Evolutionary conservation across 2,888 invertebrate genomes (phyloP).

Genomic region (Incurvaria masculella): DNA sequence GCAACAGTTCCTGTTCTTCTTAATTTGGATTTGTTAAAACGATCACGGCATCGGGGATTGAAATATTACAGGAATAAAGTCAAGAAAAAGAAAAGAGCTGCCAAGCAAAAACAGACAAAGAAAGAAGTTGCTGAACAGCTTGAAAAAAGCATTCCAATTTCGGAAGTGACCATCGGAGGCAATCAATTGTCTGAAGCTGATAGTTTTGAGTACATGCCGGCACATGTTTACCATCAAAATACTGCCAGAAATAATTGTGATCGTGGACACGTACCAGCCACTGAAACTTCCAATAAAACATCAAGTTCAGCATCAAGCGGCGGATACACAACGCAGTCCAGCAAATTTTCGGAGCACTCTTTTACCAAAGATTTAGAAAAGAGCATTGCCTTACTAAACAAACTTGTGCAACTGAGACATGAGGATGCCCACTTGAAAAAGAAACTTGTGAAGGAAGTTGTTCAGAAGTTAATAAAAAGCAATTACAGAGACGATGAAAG

Average conservation of each 20-base stretch:
- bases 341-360: constrained; percentile 37
- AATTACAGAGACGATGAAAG: constrained; percentile 59
- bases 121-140: constrained; percentile 19
- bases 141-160: constrained; percentile 27
- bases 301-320: constrained; percentile 47
- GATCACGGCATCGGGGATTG: neutral
- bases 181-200: constrained; percentile 56
- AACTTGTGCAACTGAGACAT: constrained; percentile 56
- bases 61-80: neutral
- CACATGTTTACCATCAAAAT: constrained; percentile 56
- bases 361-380: constrained; percentile 61
- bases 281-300: constrained; percentile 32
- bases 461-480: constrained; percentile 56
- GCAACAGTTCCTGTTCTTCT: neutral
- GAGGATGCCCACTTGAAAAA: constrained; percentile 59
- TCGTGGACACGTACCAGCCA: too few species aligned
- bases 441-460: constrained; percentile 61
- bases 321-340: constrained; percentile 38
- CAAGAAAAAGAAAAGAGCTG: neutral
- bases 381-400: constrained; percentile 57
- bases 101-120: constrained; percentile 16
- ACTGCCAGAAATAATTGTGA: neutral
- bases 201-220: constrained; percentile 65
- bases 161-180: constrained; percentile 21
- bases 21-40: neutral